These are phyloP conservation scores for Zonotrichia leucophrys DNA, from an alignment of 2,113 vertebrate species.

Conservation along the genomic window DNA sequence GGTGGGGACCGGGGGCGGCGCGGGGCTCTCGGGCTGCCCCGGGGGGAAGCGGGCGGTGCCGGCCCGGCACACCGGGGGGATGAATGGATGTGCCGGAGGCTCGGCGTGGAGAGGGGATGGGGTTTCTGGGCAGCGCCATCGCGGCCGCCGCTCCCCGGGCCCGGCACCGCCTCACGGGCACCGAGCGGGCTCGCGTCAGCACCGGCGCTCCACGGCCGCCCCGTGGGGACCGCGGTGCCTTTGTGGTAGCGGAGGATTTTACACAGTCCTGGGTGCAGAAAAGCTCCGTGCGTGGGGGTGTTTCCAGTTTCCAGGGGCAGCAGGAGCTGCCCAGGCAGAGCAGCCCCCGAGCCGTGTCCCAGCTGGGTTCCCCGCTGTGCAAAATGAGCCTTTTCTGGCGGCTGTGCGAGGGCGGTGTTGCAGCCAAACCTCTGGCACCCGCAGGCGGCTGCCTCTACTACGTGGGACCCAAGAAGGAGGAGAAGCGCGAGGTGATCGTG, in stretches of 20 bases:
- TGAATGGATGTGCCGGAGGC: background rate
- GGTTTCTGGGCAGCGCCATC: background rate
- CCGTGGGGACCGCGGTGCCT: background rate
- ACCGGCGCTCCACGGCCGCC: rapidly evolving
- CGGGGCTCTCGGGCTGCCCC: background rate
- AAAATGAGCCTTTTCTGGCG: background rate
- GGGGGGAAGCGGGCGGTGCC: background rate
- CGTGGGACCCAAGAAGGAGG: slow-evolving; percentile 88
- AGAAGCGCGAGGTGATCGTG: slow-evolving; percentile 89
- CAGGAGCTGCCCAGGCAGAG: background rate
- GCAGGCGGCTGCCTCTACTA: slow-evolving; percentile 86
- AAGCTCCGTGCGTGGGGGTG: rapidly evolving
- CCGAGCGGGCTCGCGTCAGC: rapidly evolving
- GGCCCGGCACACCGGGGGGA: background rate
- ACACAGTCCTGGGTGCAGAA: background rate
- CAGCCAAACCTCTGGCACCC: background rate
- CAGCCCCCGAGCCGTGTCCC: too few relatives aligned
- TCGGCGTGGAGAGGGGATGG: background rate
- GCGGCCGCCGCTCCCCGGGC: background rate
- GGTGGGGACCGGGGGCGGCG: slow-evolving; percentile 54
- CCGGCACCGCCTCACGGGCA: rapidly evolving
- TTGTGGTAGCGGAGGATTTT: background rate
- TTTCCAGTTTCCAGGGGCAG: background rate
- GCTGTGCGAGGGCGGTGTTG: background rate
- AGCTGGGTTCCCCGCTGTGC: background rate